phyloP scores from a whole-genome alignment of 2,888 invertebrate species.

The Didymodactylos carnosus region DNA sequence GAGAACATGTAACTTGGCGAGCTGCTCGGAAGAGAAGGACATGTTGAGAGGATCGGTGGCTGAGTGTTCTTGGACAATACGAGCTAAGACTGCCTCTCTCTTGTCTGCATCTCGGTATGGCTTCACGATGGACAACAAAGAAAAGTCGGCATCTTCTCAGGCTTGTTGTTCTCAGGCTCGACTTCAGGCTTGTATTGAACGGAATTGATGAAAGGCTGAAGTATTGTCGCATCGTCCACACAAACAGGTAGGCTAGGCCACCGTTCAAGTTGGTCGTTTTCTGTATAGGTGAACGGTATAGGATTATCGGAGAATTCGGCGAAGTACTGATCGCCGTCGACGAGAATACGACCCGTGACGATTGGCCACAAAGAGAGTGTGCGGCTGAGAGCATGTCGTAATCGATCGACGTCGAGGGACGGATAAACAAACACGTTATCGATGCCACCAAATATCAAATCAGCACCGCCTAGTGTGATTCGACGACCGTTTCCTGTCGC shows the following conservation, averaged over 20 bases:
- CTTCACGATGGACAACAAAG: not conserved
- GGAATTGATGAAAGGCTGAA: not conserved
- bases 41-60: not conserved
- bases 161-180: not conserved
- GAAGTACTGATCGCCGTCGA: not conserved
- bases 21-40: not conserved
- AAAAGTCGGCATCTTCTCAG: not conserved
- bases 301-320: not conserved
- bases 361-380: not conserved
- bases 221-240: not conserved
- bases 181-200: not conserved
- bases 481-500: not conserved
- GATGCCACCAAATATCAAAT: not conserved
- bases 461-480: not conserved
- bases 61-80: not conserved
- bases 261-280: not conserved
- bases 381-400: not conserved
- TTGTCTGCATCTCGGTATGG: not conserved
- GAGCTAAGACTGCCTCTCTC: not conserved
- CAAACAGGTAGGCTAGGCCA: not conserved
- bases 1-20: not conserved
- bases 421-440: not conserved
- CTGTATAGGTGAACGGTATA: not conserved
- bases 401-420: not conserved
- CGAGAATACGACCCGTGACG: not conserved